Evolutionary conservation across 2,113 vertebrate genomes (phyloP), one percentile per base, ranked within the genome.

Genomic region (Tenebrosternarchus preto): DNA sequence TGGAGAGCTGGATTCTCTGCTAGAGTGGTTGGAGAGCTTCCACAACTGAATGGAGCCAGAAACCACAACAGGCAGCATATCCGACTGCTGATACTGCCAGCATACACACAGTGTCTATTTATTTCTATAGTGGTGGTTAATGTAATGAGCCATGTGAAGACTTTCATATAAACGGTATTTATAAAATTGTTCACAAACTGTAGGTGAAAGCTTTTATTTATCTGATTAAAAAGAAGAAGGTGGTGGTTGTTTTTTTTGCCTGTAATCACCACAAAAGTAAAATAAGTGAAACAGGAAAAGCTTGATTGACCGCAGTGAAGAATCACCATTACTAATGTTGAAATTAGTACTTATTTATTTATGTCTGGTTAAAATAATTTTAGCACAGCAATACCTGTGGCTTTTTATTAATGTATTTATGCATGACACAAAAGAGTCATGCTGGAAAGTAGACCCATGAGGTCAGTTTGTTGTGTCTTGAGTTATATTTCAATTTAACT

Each of bases 1-100:
- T 33, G 96, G 95, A 1, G 97, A 99, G 84, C 89, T 99, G 84
- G 91, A 95, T 60, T 89, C 93, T 27, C 88, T 98, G 0, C 86
- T 99, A 57, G 91, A 94, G 66, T 98, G 96, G 96, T 81, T 98
- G 77, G 92, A 94, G 17, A 90, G 82, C 59, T 84, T 93, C 55
- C 60, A 0, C 3, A 76, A 22, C 20, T 50, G 20, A 73, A 1
- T 46, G 46, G 73, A 4, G 53, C 25, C 36, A 77, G 0, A 60
- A 3, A 17, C n/a, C 1, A 11, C n/a, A 39, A 0, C 59, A 24
- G 29, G 19, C 27, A 31, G 31, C 19, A 2, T 55, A 4, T 36
- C 33, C 2, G 33, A 6, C 33, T 36, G 33, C 33, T 36, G 33
- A 36, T 6, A 2, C 33, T 6, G 6, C 33, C 33, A 36, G 33